Base-by-base conservation (phyloP, 2,113 vertebrate genomes). In the Erythrocercus mccallii region DNA sequence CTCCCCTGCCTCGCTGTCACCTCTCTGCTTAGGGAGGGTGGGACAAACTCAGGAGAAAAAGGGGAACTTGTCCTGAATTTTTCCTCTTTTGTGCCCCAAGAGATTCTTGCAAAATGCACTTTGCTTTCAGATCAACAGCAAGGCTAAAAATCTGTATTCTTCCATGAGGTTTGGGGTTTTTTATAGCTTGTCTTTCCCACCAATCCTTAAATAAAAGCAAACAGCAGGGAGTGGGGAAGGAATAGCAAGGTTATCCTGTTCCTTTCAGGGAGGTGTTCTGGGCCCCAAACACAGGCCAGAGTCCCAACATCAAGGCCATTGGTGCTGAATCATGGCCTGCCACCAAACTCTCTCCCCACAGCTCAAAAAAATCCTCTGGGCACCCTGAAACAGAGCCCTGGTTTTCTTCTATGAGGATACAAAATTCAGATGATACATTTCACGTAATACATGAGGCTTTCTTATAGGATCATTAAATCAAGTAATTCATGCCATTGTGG, bases 381-480 rank as follows among this genome's bases (percentile, higher is more conserved):
- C n/a, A 71, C 61, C 51, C 62, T 21, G 35, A 68, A 18, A 14
- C 4, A 48, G 16, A 15, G 24, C 5, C 18, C 7, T 1, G 12
- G 12, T 4, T 19, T 23, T 3, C 6, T 9, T 11, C 30, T 19
- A 0, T 19, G 6, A 24, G 31, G 14, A 45, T 6, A 7, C 28
- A 38, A 81, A 71, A 48, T 35, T 35, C 21, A 45, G 35, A 9
- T 9, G 10, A 35, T 53, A 3, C 5, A 45, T 64, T 87, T 76
- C 14, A 23, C 12, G 5, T 3, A 22, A 22, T 1, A 12, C 0
- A 54, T 2, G 5, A 22, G 82, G 18, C 2, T 11, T 90, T 80
- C 25, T 68, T 11, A 21, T 0, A n/a, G n/a, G 11, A 30, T 31
- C 10, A 21, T 66, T 15, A 40, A 54, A 65, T 31, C 11, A n/a